Evolutionary conservation across 1,140 invertebrate species (phyloP), one percentile per base, ranked within the genome.

Genomic region (Lerema accius): DNA sequence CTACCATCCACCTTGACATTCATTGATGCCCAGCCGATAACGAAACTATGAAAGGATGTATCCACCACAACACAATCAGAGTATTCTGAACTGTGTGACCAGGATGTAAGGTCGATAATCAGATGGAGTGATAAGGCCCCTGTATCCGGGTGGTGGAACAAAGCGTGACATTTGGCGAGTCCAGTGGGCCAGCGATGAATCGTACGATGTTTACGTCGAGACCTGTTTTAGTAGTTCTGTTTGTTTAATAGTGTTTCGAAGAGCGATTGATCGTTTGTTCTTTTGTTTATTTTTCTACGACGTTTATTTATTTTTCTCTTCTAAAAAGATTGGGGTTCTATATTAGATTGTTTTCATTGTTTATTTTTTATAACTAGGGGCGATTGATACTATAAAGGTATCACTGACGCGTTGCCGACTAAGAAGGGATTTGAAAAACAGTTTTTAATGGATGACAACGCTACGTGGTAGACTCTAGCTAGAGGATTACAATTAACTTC

Each of bases 1-100:
- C 43, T 68, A 71, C 60, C n/a, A n/a, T n/a, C n/a, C n/a, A n/a
- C 77, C 77, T 80, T 80, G 77, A 80, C 77, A 80, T 80, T 77
- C 74, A 80, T 75, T 73, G 66, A 72, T 63, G 53, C 48, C 16
- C 11, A n/a, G 6, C 26, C 2, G 19, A 23, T 3, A 3, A 23
- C 5, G 23, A 15, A 23, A 43, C n/a, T 16, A 23, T 35, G 37
- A 53, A 67, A 65, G 28, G 45, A 14, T 45, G 10, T 58, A 74
- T 51, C 11, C 4, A 14, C 16, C 26, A 26, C 15, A 19, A 40
- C 32, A 1, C 11, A 15, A 0, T 4, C 32, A 32, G 28, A 48
- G 19, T 35, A 13, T 37, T 49, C 40, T 51, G 13, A 3, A 40
- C 51, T 45, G 39, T 71, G 35, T 17, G 0, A 3, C 0, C 0